These are phyloP conservation scores for Phainopepla nitens DNA, from an alignment of 2,113 vertebrate species.

Conservation along the genomic window DNA sequence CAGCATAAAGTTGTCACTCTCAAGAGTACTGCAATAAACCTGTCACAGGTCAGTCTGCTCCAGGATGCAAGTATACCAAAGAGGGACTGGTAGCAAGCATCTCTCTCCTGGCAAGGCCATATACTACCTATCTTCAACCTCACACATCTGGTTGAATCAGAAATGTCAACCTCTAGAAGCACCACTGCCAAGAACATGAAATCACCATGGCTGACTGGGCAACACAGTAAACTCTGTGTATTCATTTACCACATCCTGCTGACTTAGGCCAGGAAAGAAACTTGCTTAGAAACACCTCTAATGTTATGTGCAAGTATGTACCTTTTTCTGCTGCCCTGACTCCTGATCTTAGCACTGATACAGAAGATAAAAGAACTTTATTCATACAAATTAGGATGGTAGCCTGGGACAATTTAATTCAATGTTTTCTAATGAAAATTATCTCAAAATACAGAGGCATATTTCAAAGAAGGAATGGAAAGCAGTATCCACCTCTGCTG, in stretches of 20 bases:
- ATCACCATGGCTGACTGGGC: background rate
- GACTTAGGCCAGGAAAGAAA: background rate
- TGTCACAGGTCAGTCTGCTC: background rate
- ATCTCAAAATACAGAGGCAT: conserved; percentile 22
- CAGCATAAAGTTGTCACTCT: background rate
- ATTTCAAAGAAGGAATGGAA: conserved; percentile 54
- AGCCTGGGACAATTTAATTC: background rate
- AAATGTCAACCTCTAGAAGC: background rate
- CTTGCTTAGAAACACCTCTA: background rate
- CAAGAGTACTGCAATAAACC: background rate
- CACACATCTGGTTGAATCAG: background rate
- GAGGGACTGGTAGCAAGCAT: background rate
- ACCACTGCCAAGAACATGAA: background rate
- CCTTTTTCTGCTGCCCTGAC: background rate
- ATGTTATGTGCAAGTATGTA: background rate
- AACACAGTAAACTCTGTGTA: background rate
- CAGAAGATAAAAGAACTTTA: background rate
- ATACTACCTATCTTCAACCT: background rate
- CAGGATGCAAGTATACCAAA: background rate
- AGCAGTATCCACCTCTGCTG: conserved; percentile 48
- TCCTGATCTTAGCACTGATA: background rate
- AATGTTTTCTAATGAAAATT: conserved; percentile 14
- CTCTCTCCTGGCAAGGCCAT: background rate
- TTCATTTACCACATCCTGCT: background rate
- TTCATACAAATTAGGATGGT: background rate